phyloP scores from a whole-genome alignment of 2,888 invertebrate species.

The Drosophila atripex region DNA sequence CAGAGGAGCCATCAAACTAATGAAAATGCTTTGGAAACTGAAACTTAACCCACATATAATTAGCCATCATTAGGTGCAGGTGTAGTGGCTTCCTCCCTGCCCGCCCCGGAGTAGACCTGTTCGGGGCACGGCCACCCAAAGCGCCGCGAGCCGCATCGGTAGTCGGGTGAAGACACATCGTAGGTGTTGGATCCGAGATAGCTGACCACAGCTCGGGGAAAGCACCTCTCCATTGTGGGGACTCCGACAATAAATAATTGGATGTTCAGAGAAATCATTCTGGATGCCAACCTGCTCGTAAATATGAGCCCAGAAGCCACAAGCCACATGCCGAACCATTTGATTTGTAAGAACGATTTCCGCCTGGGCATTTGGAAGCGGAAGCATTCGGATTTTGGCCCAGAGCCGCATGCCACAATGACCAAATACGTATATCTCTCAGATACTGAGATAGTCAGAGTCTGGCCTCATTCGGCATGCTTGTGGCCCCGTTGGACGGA shows the following conservation, averaged over 20 bases:
- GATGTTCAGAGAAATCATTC: conserved; percentile 20
- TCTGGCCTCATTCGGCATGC: conserved; percentile 27
- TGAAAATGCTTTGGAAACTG: conserved; percentile 58
- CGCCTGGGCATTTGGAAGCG: conserved; percentile 55
- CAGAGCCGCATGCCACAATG: conserved; percentile 35
- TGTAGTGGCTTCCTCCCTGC: conserved; percentile 14
- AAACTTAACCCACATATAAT: conserved; percentile 68
- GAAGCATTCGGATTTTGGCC: conserved; percentile 58
- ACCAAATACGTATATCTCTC: conserved; percentile 16
- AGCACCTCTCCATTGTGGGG: conserved; percentile 30
- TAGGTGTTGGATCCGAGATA: conserved; percentile 46
- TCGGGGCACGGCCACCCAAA: conserved; percentile 56
- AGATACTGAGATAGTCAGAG: conserved; percentile 12
- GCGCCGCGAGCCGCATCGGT: conserved; percentile 31
- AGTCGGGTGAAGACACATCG: conserved; percentile 33
- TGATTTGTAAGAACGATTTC: conserved; percentile 61
- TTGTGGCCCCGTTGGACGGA: conserved; percentile 53
- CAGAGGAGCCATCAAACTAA: conserved; percentile 58
- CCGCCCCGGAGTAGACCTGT: conserved; percentile 1
- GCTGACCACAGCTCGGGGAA: conserved; percentile 31
- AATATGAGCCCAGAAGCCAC: conserved; percentile 22
- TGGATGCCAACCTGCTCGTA: conserved; percentile 3
- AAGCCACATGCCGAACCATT: conserved; percentile 23
- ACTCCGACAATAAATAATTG: conserved; percentile 24
- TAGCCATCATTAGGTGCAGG: conserved; percentile 60